A percentile compares a stretch with the other conserved stretches of the same genome.
These are phyloP conservation scores for Drosophila histrio DNA, from an alignment of 2,888 invertebrate genomes.

Conservation along the genomic window DNA sequence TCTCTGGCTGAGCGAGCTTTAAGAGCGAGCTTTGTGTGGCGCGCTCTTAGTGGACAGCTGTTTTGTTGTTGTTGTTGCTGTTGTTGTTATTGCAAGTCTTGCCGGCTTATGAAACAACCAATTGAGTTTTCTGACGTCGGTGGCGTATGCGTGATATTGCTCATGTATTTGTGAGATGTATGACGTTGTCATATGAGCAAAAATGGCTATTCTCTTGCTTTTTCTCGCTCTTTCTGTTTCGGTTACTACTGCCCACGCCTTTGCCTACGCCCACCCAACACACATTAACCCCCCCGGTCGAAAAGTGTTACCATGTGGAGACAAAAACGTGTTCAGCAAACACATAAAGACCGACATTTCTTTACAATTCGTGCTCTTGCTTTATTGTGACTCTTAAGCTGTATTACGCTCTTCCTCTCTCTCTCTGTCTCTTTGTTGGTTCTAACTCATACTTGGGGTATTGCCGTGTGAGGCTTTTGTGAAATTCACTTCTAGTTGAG, in stretches of 20 bases:
- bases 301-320: slow-evolving; percentile 7
- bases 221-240: neutral
- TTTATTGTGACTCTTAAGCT: slow-evolving; percentile 14
- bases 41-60: slow-evolving; percentile 50
- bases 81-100: slow-evolving; percentile 53
- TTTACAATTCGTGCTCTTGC: slow-evolving; percentile 11
- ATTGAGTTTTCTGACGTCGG: slow-evolving; percentile 6
- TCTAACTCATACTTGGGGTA: slow-evolving; percentile 70
- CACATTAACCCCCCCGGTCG: slow-evolving; percentile 3
- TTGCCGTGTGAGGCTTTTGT: slow-evolving; percentile 33
- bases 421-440: slow-evolving; percentile 22
- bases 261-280: slow-evolving; percentile 43
- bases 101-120: slow-evolving; percentile 53
- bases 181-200: slow-evolving; percentile 33
- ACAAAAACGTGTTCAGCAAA: slow-evolving; percentile 35
- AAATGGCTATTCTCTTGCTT: too few relatives aligned
- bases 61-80: slow-evolving; percentile 61
- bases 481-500: slow-evolving; percentile 80
- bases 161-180: slow-evolving; percentile 17
- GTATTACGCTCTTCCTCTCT: slow-evolving; percentile 15
- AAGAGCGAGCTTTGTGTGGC: slow-evolving; percentile 35
- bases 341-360: slow-evolving; percentile 7
- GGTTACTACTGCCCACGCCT: slow-evolving; percentile 46
- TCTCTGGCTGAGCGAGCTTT: slow-evolving; percentile 42
- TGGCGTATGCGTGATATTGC: slow-evolving; percentile 57